Conservation (phyloP, 2,888 invertebrate species). For the Linyphia triangularis region DNA sequence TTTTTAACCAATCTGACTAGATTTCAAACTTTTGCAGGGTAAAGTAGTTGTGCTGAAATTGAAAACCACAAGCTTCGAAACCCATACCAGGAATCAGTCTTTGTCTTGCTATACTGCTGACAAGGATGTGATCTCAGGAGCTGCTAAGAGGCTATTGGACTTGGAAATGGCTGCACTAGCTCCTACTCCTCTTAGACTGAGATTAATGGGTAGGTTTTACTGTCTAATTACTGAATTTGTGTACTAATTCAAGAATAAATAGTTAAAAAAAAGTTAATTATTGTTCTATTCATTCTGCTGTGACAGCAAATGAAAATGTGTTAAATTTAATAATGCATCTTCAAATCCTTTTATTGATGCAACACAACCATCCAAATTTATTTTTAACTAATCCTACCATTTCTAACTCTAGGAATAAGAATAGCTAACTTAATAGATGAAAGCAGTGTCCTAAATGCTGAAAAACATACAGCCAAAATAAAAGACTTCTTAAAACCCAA, state of each 20-base stretch:
- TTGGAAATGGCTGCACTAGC: constrained; percentile 78
- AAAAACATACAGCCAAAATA: constrained; percentile 51
- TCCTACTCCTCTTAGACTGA: constrained; percentile 49
- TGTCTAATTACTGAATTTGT: too few species aligned
- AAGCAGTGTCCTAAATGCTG: constrained; percentile 17
- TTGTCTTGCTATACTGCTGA: constrained; percentile 79
- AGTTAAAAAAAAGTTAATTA: too few species aligned
- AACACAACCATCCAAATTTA: not conserved
- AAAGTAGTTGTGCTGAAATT: constrained; percentile 81
- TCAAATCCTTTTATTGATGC: not conserved
- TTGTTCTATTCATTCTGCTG: too few species aligned
- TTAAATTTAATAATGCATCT: not conserved
- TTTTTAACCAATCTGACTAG: not conserved
- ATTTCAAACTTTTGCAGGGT: constrained; percentile 77
- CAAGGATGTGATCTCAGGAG: constrained; percentile 78
- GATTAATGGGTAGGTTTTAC: constrained; percentile 74
- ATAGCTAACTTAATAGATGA: constrained; percentile 55
- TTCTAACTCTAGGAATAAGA: constrained; percentile 49
- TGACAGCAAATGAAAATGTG: not conserved
- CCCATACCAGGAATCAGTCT: constrained; percentile 80
- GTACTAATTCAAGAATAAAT: too few species aligned
- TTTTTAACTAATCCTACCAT: not conserved
- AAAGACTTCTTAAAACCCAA: constrained; percentile 49
- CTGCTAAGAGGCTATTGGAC: constrained; percentile 79
- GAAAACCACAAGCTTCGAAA: constrained; percentile 81